Evolutionary conservation across 2,888 invertebrate species (phyloP), one percentile per base, ranked within the genome.

Genomic region (Trissolcus brochymenae): DNA sequence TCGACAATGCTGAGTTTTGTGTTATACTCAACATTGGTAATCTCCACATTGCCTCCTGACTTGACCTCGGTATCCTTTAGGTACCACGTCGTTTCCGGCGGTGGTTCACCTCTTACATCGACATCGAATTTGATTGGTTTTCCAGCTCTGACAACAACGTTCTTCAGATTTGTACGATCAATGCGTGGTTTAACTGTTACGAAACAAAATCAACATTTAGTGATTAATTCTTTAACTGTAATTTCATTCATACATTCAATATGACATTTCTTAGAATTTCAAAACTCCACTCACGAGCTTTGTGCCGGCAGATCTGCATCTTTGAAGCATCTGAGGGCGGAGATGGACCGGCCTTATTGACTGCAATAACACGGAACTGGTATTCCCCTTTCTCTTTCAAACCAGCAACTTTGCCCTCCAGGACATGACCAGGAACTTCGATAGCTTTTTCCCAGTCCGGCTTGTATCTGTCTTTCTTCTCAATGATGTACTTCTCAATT

Each of bases 71-170:
- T 93, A 82, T 94, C 94, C 11, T 93, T 94, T 86, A 95, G 94
- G 90, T 94, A 94, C 99, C 99, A 99, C 13, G 93, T 95, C 82
- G 96, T 94, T 79, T 94, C 95, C 76, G 99, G 99, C 76, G 96
- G 94, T 1, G 99, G 99, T 90, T 99, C 99, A 82, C 99, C 99
- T 83, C 94, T 94, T 40, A 98, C 95, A 88, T 98, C 96, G 49
- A 99, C 94, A 88, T 98, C 97, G 88, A 97, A 95, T 90, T 95
- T 96, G 80, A 98, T 94, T 0, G 94, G 92, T 89, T 98, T 97
- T 43, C 98, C 98, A 78, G 96, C 95, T 82, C 97, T 95, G 13
- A 98, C 94, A 11, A 94, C 94, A 54, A 97, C 91, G 55, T 95
- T 94, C 89, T 98, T 97, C 81, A 98, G 91, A 89, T 98, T 97